These are phyloP conservation scores for Drosophila erecta DNA, from an alignment of 1,140 invertebrate species.

Conservation along the genomic window DNA sequence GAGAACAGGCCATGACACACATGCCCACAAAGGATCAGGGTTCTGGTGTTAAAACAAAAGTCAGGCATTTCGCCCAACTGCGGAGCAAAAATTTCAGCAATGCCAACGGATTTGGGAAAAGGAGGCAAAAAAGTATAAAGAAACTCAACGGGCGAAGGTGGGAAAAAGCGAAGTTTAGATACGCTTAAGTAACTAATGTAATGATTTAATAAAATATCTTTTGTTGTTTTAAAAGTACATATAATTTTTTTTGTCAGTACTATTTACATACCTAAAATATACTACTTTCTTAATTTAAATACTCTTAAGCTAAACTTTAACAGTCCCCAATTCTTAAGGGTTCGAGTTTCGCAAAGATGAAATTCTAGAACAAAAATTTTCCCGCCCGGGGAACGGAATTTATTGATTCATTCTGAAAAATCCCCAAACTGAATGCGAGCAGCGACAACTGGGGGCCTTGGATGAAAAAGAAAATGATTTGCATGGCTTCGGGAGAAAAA, in stretches of 20 bases:
- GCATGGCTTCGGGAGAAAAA: constrained; percentile 40
- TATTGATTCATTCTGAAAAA: constrained; percentile 64
- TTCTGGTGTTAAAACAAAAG: constrained; percentile 44
- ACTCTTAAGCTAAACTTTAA: neutral
- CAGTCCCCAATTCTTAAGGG: neutral
- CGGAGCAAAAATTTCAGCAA: constrained; percentile 63
- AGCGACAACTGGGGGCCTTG: constrained; percentile 9
- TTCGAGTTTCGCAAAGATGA: constrained; percentile 17
- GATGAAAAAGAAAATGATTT: constrained; percentile 63
- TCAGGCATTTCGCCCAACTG: constrained; percentile 46
- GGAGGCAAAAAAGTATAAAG: constrained; percentile 7
- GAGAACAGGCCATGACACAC: constrained; percentile 24
- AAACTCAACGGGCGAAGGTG: neutral
- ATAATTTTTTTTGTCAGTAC: neutral
- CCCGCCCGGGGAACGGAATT: constrained; percentile 57
- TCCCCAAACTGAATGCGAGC: constrained; percentile 1
- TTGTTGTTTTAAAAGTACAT: neutral
- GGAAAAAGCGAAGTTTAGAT: constrained; percentile 5
- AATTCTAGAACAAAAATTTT: constrained; percentile 33
- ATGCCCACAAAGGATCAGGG: constrained; percentile 13
- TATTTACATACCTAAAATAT: neutral
- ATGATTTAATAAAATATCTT: no score
- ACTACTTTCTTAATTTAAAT: neutral
- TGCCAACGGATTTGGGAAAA: constrained; percentile 37
- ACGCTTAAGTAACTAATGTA: constrained; percentile 8